Evolutionary conservation across 37 sponge, comb jelly and placozoan genomes (phyloP), one percentile per base, ranked within the genome.

Genomic region (Eunapius fragilis): DNA sequence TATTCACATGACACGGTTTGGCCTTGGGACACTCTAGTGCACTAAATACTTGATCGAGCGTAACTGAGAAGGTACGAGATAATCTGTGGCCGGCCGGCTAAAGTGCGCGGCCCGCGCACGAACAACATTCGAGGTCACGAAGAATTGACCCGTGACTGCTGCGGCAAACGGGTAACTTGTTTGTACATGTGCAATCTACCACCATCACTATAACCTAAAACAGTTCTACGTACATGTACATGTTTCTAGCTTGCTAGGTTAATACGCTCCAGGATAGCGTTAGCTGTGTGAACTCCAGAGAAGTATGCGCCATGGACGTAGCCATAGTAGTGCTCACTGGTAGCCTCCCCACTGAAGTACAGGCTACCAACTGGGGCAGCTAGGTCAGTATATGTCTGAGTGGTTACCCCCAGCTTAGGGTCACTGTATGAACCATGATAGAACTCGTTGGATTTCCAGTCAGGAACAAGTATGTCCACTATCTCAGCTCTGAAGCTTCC

Each of bases 311-410:
- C 95, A 77, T 95, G 92, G 23, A 92, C 70, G 73, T 69, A 89
- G 5, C 87, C 95, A 71, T 22, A 47, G 75, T 76, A 69, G 37
- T 80, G 36, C 0, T 13, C 47, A 38, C 37, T 79, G 9, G 89
- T 84, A 0, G 87, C 93, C 41, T 92, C 93, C 38, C 95, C 95
- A 79, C 73, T 67, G 70, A 95, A 95, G 37, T 89, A 79, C 19
- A 95, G 80, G 11, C 71, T 49, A 0, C 90, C 95, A 2, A 80
- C 72, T 10, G 87, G 89, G 11, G 35, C 38, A 2, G 36, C 74
- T 13, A 93, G 36, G 0, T 70, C 24, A 6, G 32, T 30, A 9
- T 71, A 70, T 17, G n/a, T 47, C 25, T 76, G 75, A 0, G 76
- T 25, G 27, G 71, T 72, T 3, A 86, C 26, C 2, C 81, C 90